Evolutionary conservation across 1,140 invertebrate species (phyloP).

Genomic region (Bombus affinis): DNA sequence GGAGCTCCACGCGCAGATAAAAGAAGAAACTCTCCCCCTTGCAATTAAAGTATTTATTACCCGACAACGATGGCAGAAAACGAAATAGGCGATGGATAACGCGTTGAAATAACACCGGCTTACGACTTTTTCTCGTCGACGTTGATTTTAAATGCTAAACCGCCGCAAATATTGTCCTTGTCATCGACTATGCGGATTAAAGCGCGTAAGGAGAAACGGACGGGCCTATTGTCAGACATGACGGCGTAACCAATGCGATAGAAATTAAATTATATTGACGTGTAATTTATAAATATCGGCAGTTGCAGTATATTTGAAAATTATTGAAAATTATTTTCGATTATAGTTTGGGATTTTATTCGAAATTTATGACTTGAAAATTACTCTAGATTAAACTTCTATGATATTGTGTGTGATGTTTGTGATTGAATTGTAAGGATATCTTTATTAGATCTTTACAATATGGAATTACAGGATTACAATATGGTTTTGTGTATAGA

Average conservation of each 20-base stretch:
- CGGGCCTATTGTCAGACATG: neutral
- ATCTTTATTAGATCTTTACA: neutral
- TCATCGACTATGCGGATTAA: no score
- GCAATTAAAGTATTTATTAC: constrained; percentile 50
- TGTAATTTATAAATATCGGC: neutral
- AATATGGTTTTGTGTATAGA: neutral
- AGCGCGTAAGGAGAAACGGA: neutral
- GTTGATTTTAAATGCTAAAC: constrained; percentile 4
- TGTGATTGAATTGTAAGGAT: neutral
- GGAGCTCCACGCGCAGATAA: neutral
- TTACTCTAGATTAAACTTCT: no score
- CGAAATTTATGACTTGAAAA: neutral
- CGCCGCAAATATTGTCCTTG: neutral
- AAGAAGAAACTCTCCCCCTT: constrained; percentile 1
- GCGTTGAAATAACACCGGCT: neutral
- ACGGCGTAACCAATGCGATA: neutral
- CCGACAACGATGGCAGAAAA: neutral
- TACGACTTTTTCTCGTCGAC: neutral
- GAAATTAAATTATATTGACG: neutral
- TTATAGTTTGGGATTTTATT: neutral
- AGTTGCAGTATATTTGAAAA: no score
- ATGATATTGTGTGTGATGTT: no score
- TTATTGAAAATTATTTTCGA: no score
- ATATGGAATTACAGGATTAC: neutral
- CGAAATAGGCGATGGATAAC: neutral